Evolutionary conservation across 2,113 vertebrate genomes (phyloP).

Genomic region (Martes martes): DNA sequence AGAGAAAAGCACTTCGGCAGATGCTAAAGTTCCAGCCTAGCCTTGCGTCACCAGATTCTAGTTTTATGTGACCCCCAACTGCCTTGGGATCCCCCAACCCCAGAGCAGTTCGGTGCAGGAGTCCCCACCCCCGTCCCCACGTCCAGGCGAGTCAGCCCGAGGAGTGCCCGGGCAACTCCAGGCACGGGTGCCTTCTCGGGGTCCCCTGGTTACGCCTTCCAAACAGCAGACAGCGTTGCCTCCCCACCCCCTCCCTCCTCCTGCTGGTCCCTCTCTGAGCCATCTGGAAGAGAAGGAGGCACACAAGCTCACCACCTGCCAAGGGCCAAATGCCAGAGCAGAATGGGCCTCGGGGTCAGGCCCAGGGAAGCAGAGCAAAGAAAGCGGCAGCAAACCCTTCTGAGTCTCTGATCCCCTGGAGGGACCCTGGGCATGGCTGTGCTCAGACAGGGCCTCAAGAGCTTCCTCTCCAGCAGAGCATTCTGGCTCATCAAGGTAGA

Average conservation of each 20-base stretch:
- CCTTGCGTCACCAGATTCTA: background rate
- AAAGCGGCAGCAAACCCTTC: background rate
- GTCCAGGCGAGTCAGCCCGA: background rate
- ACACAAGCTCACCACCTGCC: background rate
- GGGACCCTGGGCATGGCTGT: background rate
- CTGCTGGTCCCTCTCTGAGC: background rate
- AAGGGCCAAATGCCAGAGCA: conserved; percentile 24
- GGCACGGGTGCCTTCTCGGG: background rate
- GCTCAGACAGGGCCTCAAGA: background rate
- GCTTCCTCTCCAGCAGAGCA: background rate
- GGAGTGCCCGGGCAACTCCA: background rate
- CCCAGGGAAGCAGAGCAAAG: background rate
- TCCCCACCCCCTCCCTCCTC: background rate
- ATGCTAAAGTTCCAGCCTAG: background rate
- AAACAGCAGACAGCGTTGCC: background rate
- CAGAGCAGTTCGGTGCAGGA: background rate
- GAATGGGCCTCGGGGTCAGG: background rate
- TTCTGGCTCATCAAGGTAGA: background rate
- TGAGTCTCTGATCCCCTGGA: background rate
- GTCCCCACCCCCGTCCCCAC: background rate
- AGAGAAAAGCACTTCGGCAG: background rate
- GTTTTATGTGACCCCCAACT: background rate
- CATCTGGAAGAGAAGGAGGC: conserved; percentile 21
- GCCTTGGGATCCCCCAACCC: background rate
- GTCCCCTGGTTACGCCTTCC: background rate